These are phyloP conservation scores for Liparis tanakae DNA, from an alignment of 2,797 vertebrate species.

Conservation along the genomic window DNA sequence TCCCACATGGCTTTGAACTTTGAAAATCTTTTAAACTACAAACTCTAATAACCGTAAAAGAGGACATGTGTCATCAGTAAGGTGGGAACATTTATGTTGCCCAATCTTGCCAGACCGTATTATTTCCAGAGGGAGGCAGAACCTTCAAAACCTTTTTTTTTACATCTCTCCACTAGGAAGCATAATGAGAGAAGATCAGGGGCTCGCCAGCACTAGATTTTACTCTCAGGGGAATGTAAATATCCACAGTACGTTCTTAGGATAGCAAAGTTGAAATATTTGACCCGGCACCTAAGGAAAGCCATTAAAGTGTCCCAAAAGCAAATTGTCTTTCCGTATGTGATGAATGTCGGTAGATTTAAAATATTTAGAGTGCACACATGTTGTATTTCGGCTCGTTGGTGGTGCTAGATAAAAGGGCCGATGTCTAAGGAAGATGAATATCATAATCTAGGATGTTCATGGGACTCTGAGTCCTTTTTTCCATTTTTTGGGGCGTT, in stretches of 20 bases:
- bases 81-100: background rate
- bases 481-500: background rate
- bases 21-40: background rate
- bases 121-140: background rate
- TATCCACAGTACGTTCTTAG: background rate
- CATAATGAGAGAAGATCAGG: slow-evolving; percentile 5
- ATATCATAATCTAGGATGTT: background rate
- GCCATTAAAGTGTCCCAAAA: background rate
- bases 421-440: background rate
- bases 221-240: background rate
- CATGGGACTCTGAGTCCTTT: background rate
- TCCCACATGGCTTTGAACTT: background rate
- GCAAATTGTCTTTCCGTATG: background rate
- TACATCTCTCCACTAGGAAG: background rate
- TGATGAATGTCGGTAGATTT: background rate
- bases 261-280: background rate
- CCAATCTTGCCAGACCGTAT: background rate
- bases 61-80: background rate
- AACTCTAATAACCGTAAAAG: background rate
- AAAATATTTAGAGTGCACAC: background rate
- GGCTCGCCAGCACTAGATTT: background rate
- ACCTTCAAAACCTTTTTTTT: too few species aligned
- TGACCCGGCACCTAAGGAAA: background rate
- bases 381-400: background rate
- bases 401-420: background rate